Evolutionary conservation across 92 coral and sea anemone species (phyloP).

Genomic region (Phenganax subtilis): DNA sequence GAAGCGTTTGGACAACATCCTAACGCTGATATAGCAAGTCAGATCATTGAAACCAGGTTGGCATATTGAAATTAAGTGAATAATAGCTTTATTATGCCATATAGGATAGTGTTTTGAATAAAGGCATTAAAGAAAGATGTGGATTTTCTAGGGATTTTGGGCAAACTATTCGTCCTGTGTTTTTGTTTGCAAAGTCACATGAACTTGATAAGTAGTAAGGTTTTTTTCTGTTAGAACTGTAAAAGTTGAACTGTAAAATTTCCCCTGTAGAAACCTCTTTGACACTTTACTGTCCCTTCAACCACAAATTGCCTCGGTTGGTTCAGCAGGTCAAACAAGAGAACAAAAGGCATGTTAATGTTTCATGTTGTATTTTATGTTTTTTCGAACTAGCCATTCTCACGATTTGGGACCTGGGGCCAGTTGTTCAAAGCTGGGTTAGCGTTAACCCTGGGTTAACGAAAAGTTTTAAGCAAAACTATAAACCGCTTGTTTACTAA

Average conservation of each 20-base stretch:
- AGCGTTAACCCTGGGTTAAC: no score
- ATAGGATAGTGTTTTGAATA: background rate
- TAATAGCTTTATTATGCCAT: background rate
- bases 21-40: conserved; percentile 99
- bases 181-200: background rate
- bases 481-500: no score
- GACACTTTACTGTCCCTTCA: conserved; percentile 89
- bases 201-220: background rate
- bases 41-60: conserved; percentile 95
- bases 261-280: conserved; percentile 66
- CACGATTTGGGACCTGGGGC: no score
- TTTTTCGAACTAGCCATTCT: no score
- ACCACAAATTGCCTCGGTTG: conserved; percentile 77
- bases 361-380: background rate
- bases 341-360: conserved; percentile 75
- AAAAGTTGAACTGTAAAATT: background rate
- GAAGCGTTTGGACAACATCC: conserved; percentile 99
- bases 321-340: conserved; percentile 84
- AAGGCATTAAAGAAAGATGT: no score
- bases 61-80: background rate
- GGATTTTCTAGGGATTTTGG: background rate
- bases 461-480: no score
- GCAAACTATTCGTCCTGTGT: background rate
- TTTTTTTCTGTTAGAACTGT: background rate
- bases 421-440: no score